Evolutionary conservation across 2,797 vertebrate genomes (phyloP).

Genomic region (Sebastes reedi): DNA sequence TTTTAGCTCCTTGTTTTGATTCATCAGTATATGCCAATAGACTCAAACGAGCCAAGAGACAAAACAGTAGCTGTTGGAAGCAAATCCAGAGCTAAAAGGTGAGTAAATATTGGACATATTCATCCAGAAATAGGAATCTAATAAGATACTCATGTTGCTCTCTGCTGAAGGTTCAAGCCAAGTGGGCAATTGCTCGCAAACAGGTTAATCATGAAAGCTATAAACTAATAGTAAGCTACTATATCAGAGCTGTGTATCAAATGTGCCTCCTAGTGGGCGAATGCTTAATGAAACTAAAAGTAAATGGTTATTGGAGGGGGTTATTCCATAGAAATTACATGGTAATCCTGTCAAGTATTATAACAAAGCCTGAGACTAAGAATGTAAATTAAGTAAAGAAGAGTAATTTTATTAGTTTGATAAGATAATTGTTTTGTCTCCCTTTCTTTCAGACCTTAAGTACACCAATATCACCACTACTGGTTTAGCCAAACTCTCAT

Average conservation of each 20-base stretch:
- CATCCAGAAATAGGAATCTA: not conserved
- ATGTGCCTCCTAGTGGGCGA: not conserved
- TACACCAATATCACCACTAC: not conserved
- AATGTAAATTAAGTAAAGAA: not conserved
- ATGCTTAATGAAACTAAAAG: not conserved
- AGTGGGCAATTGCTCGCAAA: not conserved
- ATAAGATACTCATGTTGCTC: not conserved
- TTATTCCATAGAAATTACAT: not conserved
- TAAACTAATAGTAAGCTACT: not conserved
- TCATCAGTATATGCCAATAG: not conserved
- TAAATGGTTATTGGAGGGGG: not conserved
- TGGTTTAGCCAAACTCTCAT: not conserved
- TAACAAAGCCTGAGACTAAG: not conserved
- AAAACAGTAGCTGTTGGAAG: not conserved
- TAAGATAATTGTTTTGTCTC: not conserved
- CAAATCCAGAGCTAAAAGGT: not conserved
- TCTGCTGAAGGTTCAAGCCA: not conserved
- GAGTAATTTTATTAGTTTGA: not conserved
- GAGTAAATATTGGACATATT: not conserved
- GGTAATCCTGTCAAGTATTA: not conserved
- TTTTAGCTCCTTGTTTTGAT: not conserved
- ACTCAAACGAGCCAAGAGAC: not conserved
- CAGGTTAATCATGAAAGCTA: not conserved
- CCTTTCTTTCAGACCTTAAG: not conserved
- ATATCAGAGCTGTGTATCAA: not conserved